A percentile compares a stretch with the other conserved stretches of the same genome.
phyloP scores from a whole-genome alignment of 2,888 invertebrate species.

The Mamestra brassicae region DNA sequence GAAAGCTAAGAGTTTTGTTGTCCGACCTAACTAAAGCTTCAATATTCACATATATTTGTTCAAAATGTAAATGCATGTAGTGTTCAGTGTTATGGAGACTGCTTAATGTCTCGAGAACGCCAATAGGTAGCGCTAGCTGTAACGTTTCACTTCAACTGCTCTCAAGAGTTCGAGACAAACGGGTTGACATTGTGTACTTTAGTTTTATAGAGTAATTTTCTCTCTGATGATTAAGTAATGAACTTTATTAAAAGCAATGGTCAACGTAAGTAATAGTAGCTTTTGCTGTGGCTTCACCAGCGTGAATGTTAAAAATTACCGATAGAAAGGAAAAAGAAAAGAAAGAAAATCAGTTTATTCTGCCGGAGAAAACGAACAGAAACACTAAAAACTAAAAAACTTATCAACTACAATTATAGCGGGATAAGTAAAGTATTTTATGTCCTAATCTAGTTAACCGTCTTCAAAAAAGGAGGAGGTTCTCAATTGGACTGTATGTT shows the following conservation, averaged over 20 bases:
- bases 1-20: not conserved
- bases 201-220: constrained; percentile 23
- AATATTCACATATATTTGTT: not conserved
- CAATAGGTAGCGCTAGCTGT: constrained; percentile 58
- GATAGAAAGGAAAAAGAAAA: too few species aligned
- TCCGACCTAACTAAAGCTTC: not conserved
- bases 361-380: too few species aligned
- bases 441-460: too few species aligned
- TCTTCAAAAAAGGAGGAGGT: too few species aligned
- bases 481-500: too few species aligned
- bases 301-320: not conserved
- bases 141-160: constrained; percentile 32
- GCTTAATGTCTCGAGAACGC: constrained; percentile 57
- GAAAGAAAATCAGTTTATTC: too few species aligned
- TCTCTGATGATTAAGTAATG: constrained; percentile 15
- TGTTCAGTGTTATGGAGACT: constrained; percentile 16
- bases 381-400: too few species aligned
- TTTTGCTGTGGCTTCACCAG: not conserved
- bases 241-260: constrained; percentile 12
- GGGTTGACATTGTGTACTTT: constrained; percentile 26
- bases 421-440: too few species aligned
- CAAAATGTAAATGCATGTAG: constrained; percentile 44
- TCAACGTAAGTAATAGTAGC: not conserved
- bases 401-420: too few species aligned
- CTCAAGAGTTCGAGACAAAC: constrained; percentile 29